Base-by-base conservation (phyloP, 2,113 vertebrate species). In the Campylomormyrus tamandua region DNA sequence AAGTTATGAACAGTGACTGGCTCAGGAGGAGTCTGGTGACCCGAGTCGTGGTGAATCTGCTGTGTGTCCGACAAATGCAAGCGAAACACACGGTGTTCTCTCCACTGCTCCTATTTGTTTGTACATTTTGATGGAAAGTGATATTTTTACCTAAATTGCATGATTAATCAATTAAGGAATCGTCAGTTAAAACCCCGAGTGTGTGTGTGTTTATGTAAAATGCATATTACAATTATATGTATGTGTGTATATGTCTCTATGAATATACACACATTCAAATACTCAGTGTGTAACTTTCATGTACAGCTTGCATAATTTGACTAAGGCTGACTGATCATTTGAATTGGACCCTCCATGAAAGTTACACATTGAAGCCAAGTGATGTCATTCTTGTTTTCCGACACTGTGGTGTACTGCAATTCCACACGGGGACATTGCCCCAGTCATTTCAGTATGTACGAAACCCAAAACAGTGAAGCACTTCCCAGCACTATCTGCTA, bases 241-340 rank as follows among this genome's bases (percentile, higher is more conserved):
- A 19, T 74, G 62, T 88, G 56, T 70, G 56, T n/a, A 62, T 46
- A 74, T 45, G n/a, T 77, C 15, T 80, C 21, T 88, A 24, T 88
- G 21, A 46, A 58, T 70, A 58, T 87, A 52, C 49, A 87, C 85
- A 87, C 85, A 87, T 53, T 52, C 49, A 52, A 35, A 87, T 87
- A 87, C 49, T 87, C 85, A 52, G 48, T 70, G 87, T 74, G 88
- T 88, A 46, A 31, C 17, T n/a, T 88, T 46, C 88, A 77, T 77
- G 62, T 48, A 6, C 27, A 19, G 39, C 74, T 42, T 80, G 74
- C 62, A 70, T 70, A 70, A 70, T 9, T 70, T 70, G 62, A 70
- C n/a, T 42, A 80, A 80, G 35, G 74, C 39, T 80, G 74, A 80
- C 74, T 42, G 35, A 17, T 42, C 2, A 21, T 42, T 6, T 42